Conservation (phyloP, 2,797 vertebrate genomes). For the Alexandromys oeconomus region DNA sequence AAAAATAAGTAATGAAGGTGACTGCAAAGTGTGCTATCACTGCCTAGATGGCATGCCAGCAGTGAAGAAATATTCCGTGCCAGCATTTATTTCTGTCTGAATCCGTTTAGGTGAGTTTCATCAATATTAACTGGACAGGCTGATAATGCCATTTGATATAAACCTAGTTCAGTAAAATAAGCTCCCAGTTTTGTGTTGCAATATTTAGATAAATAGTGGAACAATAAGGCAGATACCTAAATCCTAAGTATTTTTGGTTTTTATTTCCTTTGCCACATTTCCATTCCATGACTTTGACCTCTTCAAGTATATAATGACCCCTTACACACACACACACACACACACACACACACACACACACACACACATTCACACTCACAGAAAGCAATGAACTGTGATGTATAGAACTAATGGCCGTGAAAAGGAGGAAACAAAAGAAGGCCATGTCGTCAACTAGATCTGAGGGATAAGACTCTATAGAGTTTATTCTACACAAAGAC, state of each 20-base stretch:
- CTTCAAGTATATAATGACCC: neutral
- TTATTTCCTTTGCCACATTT: neutral
- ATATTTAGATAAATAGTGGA: slow-evolving; percentile 23
- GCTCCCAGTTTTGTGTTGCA: neutral
- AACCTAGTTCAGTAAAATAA: neutral
- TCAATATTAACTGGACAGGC: neutral
- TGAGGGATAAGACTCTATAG: neutral
- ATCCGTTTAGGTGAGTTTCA: neutral
- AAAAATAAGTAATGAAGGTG: slow-evolving; percentile 62
- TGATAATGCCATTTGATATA: neutral
- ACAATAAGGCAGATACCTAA: neutral
- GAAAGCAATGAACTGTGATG: neutral
- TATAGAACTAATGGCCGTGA: neutral
- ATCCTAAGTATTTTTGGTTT: neutral
- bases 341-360: neutral
- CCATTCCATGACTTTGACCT: neutral
- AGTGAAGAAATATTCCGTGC: neutral
- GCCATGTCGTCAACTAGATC: no score
- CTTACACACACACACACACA: neutral
- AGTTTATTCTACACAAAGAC: neutral
- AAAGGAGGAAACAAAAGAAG: neutral
- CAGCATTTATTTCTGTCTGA: neutral
- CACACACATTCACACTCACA: rapidly evolving
- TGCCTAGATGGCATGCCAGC: neutral
- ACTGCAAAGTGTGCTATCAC: neutral